A percentile compares a stretch with the other conserved stretches of the same genome.
phyloP scores from a whole-genome alignment of 1,140 invertebrate species.

The Eciton burchellii region DNA sequence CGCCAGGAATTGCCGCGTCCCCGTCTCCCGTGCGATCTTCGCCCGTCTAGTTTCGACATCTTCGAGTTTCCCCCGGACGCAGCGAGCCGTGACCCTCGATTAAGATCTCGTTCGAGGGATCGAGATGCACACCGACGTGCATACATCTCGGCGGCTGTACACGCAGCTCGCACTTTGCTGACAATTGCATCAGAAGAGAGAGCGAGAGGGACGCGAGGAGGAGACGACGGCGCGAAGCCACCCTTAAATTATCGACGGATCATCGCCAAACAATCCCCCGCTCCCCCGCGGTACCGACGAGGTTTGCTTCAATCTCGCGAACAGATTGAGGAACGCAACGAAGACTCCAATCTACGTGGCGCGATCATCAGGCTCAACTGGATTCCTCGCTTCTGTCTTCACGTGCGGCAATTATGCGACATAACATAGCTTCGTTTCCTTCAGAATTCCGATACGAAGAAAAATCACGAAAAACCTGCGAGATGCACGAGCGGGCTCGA shows the following conservation, averaged over 20 bases:
- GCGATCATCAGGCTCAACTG: not conserved
- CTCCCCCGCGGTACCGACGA: not conserved
- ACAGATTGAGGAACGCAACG: conserved; percentile 19
- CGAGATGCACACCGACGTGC: not conserved
- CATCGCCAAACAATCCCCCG: conserved; percentile 25
- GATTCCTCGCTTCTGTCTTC: not conserved
- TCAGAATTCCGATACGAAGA: not conserved
- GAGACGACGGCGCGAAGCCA: not conserved
- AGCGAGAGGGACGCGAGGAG: conserved; percentile 37
- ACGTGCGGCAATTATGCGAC: not conserved
- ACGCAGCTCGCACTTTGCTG: conserved; percentile 33
- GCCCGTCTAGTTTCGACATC: conserved; percentile 53
- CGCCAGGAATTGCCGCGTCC: conserved; percentile 32
- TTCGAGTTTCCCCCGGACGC: conserved; percentile 39
- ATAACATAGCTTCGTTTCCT: not conserved
- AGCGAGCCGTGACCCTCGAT: conserved; percentile 48
- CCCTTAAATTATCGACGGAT: conserved; percentile 43
- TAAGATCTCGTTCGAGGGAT: conserved; percentile 57
- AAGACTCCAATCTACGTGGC: not conserved
- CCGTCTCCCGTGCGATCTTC: conserved; percentile 19
- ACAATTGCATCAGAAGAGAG: conserved; percentile 40
- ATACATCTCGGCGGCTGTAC: conserved; percentile 12
- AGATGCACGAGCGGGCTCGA: conserved; percentile 3
- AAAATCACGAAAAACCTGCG: not conserved
- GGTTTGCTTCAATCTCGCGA: conserved; percentile 63